Evolutionary conservation across 2,113 vertebrate genomes (phyloP).

Genomic region (Grallaria varia): DNA sequence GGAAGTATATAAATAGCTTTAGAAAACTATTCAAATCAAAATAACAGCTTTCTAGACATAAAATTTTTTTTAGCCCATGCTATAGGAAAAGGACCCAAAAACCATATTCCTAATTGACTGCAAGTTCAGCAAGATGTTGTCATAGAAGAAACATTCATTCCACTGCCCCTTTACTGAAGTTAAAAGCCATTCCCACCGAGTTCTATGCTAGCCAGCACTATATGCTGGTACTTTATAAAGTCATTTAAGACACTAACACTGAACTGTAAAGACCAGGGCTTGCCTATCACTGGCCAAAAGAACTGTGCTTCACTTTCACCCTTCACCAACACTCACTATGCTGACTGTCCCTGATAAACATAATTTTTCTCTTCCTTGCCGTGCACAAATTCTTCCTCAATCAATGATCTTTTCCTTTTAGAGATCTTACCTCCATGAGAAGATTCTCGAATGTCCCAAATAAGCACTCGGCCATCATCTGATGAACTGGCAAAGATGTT

Average conservation of each 20-base stretch:
- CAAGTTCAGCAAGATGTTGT: not conserved
- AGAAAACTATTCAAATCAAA: not conserved
- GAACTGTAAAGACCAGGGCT: not conserved
- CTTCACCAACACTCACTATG: not conserved
- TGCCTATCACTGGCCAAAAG: not conserved
- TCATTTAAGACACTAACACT: not conserved
- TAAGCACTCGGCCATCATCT: slow-evolving; percentile 95
- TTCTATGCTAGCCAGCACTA: not conserved
- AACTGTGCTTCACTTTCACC: not conserved
- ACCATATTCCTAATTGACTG: not conserved
- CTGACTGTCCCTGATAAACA: accelerated
- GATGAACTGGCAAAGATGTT: slow-evolving; percentile 98
- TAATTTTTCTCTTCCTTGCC: not conserved
- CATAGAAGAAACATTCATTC: not conserved
- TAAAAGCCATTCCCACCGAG: not conserved
- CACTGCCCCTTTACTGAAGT: not conserved
- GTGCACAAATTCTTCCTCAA: not conserved
- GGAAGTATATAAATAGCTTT: not conserved
- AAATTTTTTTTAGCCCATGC: not conserved
- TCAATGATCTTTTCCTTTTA: not conserved
- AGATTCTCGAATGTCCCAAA: slow-evolving; percentile 98
- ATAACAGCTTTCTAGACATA: not conserved
- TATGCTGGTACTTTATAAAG: not conserved
- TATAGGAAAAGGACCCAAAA: not conserved
- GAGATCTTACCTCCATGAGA: slow-evolving; percentile 86